Evolutionary conservation across 2,797 vertebrate genomes (phyloP), one percentile per base, ranked within the genome.

Genomic region (Alcedo quadribrachys): DNA sequence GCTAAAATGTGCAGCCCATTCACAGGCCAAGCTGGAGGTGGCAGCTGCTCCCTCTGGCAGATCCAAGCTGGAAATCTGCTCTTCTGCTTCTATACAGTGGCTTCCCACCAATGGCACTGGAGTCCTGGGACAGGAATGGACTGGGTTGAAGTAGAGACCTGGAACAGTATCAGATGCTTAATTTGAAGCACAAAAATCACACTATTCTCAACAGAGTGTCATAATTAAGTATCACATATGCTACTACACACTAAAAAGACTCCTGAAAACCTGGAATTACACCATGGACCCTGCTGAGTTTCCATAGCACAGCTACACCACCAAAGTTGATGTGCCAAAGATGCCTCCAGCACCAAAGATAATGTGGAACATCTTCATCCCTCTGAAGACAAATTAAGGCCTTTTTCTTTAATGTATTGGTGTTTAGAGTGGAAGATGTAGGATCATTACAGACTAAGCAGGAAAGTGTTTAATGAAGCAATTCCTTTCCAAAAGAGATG

Each of bases 401-500:
- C 45, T 84, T 86, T 70, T 15, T 37, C 78, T 57, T 79, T 27
- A 88, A 76, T 11, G 25, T 33, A 79, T 45, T 69, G 32, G 53
- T 19, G 35, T 69, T 80, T 45, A 43, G 65, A 87, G 33, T 60
- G 24, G 45, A 80, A 87, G 54, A 63, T 80, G 15, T 21, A 75
- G 65, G 57, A 71, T 80, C 75, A 65, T 85, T 87, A 80, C 25
- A 82, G 68, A 71, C 65, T 71, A 79, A 80, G 45, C 55, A 86
- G 60, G 28, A 55, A 76, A 77, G 58, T 54, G 88, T 77, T 94
- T 88, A 93, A 92, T 90, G 93, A 94, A 89, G 88, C 88, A 84
- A 55, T 20, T 27, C 25, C 50, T 92, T 75, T 77, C 93, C 61
- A 65, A 70, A 93, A 89, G 54, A 65, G n/a, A 55, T 57, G 68